These are phyloP conservation scores for Troides helena DNA, from an alignment of 2,888 invertebrate genomes.

Conservation along the genomic window DNA sequence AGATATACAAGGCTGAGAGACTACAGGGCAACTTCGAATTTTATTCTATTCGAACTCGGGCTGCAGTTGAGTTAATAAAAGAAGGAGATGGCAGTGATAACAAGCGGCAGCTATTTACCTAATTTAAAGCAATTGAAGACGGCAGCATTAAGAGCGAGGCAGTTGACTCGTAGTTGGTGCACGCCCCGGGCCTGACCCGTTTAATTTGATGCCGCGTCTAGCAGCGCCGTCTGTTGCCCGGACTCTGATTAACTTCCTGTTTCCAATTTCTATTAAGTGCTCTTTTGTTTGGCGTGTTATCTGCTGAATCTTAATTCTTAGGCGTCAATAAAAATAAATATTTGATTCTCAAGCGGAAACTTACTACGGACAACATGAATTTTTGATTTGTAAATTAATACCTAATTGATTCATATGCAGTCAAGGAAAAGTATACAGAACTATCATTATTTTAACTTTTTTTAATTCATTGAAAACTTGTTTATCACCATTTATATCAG, in stretches of 20 bases:
- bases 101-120: conserved; percentile 56
- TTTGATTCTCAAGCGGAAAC: conserved; percentile 6
- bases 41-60: conserved; percentile 26
- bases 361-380: conserved; percentile 1
- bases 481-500: too few species aligned
- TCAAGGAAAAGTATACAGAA: not conserved
- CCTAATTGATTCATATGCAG: not conserved
- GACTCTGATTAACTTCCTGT: conserved; percentile 72
- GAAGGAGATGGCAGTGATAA: conserved; percentile 40
- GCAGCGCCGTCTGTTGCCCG: conserved; percentile 52
- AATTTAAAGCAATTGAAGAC: conserved; percentile 64
- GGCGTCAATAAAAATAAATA: conserved; percentile 12
- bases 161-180: conserved; percentile 36
- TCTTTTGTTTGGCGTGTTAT: conserved; percentile 52
- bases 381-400: not conserved
- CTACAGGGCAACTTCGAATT: conserved; percentile 15
- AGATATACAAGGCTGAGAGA: conserved; percentile 6
- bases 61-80: conserved; percentile 46
- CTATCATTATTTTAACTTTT: not conserved
- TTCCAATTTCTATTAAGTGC: conserved; percentile 70
- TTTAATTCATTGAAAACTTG: too few species aligned
- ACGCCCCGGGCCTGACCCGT: conserved; percentile 55
- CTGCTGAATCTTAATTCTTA: conserved; percentile 43
- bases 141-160: conserved; percentile 46
- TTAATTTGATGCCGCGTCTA: conserved; percentile 60